Conservation (phyloP, 1,140 invertebrate genomes). For the Drosophila grimshawi region DNA sequence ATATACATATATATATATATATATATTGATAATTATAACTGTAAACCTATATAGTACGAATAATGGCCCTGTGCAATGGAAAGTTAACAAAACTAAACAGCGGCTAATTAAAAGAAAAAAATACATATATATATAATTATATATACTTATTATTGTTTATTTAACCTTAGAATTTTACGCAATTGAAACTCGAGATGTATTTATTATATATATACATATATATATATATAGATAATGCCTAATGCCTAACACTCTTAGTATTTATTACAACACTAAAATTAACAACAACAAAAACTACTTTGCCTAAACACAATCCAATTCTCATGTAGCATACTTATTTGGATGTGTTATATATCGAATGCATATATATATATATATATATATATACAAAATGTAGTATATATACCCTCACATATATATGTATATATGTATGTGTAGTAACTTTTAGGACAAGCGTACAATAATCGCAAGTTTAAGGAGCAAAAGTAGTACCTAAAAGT, state of each 20-base stretch:
- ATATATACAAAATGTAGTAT: slow-evolving; percentile 26
- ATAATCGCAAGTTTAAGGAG: slow-evolving; percentile 78
- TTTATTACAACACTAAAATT: slow-evolving; percentile 45
- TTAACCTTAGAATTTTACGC: neutral
- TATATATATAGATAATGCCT: slow-evolving; percentile 18
- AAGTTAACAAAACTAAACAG: neutral
- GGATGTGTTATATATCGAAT: slow-evolving; percentile 19
- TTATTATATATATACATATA: slow-evolving; percentile 51
- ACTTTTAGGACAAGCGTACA: slow-evolving; percentile 73
- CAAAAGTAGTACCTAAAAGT: slow-evolving; percentile 76
- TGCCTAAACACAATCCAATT: slow-evolving; percentile 32
- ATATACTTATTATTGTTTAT: slow-evolving; percentile 25
- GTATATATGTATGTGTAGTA: slow-evolving; percentile 34
- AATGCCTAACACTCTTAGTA: slow-evolving; percentile 64
- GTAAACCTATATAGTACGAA: neutral
- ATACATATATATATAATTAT: slow-evolving; percentile 31
- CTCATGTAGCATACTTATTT: slow-evolving; percentile 36
- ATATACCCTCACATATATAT: slow-evolving; percentile 29
- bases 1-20: slow-evolving; percentile 43
- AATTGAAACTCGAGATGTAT: slow-evolving; percentile 72
- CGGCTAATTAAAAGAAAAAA: neutral
- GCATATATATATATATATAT: slow-evolving; percentile 4
- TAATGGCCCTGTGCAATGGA: neutral
- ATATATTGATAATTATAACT: slow-evolving; percentile 38
- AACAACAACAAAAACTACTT: slow-evolving; percentile 27